phyloP scores from a whole-genome alignment of 1,140 invertebrate genomes.

The Papilio machaon region DNA sequence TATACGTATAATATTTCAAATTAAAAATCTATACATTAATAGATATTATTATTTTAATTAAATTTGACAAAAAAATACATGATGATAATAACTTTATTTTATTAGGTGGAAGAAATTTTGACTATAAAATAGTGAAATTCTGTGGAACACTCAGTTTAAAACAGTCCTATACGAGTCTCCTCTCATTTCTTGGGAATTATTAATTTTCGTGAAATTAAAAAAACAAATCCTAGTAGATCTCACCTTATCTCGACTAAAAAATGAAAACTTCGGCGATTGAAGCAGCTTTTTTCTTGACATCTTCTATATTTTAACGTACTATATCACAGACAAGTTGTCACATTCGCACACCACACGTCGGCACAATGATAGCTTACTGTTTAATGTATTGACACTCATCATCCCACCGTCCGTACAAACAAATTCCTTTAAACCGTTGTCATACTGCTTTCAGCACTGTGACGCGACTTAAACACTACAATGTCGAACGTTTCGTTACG shows the following conservation, averaged over 20 bases:
- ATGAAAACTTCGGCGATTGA: conserved; percentile 38
- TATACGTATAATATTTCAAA: too few relatives aligned
- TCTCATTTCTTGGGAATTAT: too few relatives aligned
- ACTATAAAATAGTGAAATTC: too few relatives aligned
- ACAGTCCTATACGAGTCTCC: too few relatives aligned
- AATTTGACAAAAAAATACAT: too few relatives aligned
- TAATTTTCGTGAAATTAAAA: background rate
- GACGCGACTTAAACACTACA: background rate
- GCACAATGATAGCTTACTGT: background rate
- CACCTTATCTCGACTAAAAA: conserved; percentile 19
- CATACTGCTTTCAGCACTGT: conserved; percentile 12
- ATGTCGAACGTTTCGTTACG: conserved; percentile 15
- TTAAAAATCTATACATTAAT: too few relatives aligned
- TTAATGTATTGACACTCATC: conserved; percentile 30
- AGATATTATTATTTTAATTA: too few relatives aligned
- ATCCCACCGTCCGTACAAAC: conserved; percentile 18
- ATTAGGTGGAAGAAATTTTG: too few relatives aligned
- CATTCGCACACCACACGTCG: background rate
- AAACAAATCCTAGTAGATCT: background rate
- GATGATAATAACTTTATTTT: too few relatives aligned
- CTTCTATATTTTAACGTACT: background rate
- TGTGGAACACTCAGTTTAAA: too few relatives aligned
- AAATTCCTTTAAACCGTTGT: conserved; percentile 36
- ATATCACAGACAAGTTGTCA: background rate
- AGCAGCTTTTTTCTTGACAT: conserved; percentile 39